Percentiles rank a stretch among this genome's conserved stretches.
Evolutionary conservation across 2,888 invertebrate species (phyloP).

Genomic region (Napeogenes sylphis): DNA sequence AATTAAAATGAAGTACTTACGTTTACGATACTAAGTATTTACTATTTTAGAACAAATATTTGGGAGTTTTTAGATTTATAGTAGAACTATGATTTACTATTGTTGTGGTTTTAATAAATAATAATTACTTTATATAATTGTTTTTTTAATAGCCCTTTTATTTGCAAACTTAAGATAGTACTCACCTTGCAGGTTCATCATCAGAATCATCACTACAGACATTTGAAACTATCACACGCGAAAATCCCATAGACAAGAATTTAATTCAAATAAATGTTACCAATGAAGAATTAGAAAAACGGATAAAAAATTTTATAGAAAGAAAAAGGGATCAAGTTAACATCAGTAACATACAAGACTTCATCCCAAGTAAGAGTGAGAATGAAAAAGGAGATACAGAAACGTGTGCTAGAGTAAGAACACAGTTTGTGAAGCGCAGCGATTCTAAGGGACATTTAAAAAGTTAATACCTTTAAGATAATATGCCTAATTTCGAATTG

Average conservation of each 20-base stretch:
- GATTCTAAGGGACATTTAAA: conserved; percentile 89
- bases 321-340: conserved; percentile 86
- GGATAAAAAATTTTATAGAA: conserved; percentile 86
- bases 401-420: conserved; percentile 87
- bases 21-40: neutral
- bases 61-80: conserved; percentile 11
- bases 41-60: conserved; percentile 1
- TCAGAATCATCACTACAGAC: conserved; percentile 15
- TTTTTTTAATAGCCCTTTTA: conserved; percentile 15
- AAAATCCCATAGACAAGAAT: conserved; percentile 46
- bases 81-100: conserved; percentile 15
- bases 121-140: conserved; percentile 15
- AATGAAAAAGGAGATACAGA: conserved; percentile 64
- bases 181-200: conserved; percentile 20
- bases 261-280: conserved; percentile 84
- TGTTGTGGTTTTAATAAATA: conserved; percentile 28
- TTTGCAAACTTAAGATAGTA: conserved; percentile 2
- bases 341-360: conserved; percentile 85
- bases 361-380: conserved; percentile 70
- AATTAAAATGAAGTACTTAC: neutral
- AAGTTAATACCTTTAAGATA: conserved; percentile 69
- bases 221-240: conserved; percentile 25
- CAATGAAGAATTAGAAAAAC: conserved; percentile 79
- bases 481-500: neutral
- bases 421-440: conserved; percentile 82